Conservation (phyloP, 1,140 invertebrate genomes). For the Limonius californicus region DNA sequence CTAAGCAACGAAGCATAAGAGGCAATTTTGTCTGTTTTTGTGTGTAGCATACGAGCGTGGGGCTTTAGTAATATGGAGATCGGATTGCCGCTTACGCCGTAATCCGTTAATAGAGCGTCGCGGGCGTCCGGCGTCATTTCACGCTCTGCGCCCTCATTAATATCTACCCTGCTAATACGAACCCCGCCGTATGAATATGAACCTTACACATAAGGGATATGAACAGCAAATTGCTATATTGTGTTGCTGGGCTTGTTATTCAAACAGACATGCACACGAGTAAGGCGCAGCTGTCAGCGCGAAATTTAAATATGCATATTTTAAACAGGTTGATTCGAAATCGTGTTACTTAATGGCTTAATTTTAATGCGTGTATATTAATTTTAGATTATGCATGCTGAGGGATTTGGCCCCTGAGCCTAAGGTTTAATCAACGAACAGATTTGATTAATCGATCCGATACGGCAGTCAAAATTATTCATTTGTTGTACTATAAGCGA, state of each 20-base stretch:
- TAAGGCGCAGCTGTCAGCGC: slow-evolving; percentile 10
- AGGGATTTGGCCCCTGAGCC: not conserved
- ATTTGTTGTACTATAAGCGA: too few species aligned
- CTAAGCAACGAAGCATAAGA: slow-evolving; percentile 35
- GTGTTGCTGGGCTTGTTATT: not conserved
- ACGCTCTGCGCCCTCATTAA: slow-evolving; percentile 35
- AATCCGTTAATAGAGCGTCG: slow-evolving; percentile 41
- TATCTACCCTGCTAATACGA: slow-evolving; percentile 18
- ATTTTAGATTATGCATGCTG: slow-evolving; percentile 12
- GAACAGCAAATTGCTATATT: slow-evolving; percentile 4
- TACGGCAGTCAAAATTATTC: too few species aligned
- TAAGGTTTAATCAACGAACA: too few species aligned
- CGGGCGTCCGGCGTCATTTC: slow-evolving; percentile 35
- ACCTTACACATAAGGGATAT: slow-evolving; percentile 3
- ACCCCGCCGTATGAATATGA: slow-evolving; percentile 12
- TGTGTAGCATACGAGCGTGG: slow-evolving; percentile 22
- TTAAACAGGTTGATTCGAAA: slow-evolving; percentile 15
- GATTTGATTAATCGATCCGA: slow-evolving; percentile 5
- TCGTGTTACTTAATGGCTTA: slow-evolving; percentile 13
- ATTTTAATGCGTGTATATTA: slow-evolving; percentile 18
- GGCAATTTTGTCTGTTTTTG: slow-evolving; percentile 42
- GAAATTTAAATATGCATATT: slow-evolving; percentile 13
- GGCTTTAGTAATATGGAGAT: slow-evolving; percentile 33
- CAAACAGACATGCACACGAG: not conserved
- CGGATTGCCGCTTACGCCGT: slow-evolving; percentile 33